These are phyloP conservation scores for Gobionotothen gibberifrons DNA, from an alignment of 2,797 vertebrate genomes.

Conservation along the genomic window DNA sequence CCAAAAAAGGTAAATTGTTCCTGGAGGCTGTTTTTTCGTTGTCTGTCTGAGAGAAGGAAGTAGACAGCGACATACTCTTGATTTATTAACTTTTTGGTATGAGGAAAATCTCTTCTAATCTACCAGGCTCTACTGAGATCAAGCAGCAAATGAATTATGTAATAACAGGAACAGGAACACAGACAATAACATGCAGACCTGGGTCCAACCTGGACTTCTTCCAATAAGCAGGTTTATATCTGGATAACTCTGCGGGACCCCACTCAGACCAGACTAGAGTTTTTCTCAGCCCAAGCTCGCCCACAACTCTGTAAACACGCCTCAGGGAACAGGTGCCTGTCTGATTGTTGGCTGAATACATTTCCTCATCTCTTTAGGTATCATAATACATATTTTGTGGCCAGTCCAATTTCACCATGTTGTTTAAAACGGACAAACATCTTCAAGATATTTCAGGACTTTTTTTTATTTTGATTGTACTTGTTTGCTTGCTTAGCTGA, in stretches of 20 bases:
- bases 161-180: constrained; percentile 56
- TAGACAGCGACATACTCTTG: constrained; percentile 30
- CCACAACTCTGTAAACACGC: neutral
- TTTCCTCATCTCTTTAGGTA: neutral
- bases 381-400: neutral
- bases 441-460: neutral
- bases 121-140: constrained; percentile 44
- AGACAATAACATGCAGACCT: constrained; percentile 50
- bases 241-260: constrained; percentile 7
- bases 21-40: constrained; percentile 28
- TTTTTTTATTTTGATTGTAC: constrained; percentile 4
- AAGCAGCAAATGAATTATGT: constrained; percentile 47
- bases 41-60: constrained; percentile 30
- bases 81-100: constrained; percentile 75
- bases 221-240: constrained; percentile 21
- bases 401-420: neutral
- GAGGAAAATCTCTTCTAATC: constrained; percentile 65
- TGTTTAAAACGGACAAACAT: neutral
- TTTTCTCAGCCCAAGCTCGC: neutral
- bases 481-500: too few relatives aligned
- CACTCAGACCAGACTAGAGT: neutral
- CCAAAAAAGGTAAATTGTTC: neutral
- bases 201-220: constrained; percentile 19
- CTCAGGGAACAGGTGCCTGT: neutral
- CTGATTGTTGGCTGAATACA: neutral